Evolutionary conservation across 2,797 vertebrate genomes (phyloP), one percentile per base, ranked within the genome.

Genomic region (Centropyge bicolor): DNA sequence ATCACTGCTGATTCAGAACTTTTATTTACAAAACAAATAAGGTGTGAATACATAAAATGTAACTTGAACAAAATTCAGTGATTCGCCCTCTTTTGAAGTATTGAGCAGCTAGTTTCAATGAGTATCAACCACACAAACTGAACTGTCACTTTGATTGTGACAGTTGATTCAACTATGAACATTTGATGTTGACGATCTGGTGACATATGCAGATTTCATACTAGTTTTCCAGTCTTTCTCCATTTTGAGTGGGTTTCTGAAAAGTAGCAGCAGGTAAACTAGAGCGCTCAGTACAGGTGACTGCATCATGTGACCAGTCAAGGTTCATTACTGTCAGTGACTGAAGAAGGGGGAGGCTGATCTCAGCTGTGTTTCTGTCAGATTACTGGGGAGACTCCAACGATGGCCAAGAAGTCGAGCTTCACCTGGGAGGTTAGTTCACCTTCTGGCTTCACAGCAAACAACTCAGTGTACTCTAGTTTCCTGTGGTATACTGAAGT

Each of bases 321-420:
- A 31, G 27, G 27, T 31, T 31, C 27, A 31, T 31, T 31, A 31
- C 4, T 31, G 27, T 31, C 2, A 31, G 27, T 31, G 27, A 31
- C 27, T 31, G 14, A 56, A 17, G 4, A 56, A 20, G n/a, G 4
- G 36, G 17, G 13, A 20, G 16, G 31, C 19, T 76, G 61, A 56
- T 24, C 24, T 40, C 48, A n/a, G 11, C 16, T 77, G 11, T 81
- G 22, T 74, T 24, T 72, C 91, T 95, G 93, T 93, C 96, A 99
- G 98, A 99, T 96, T 98, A 97, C 94, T 98, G 97, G 97, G 98
- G 95, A 94, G 97, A 99, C 84, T 96, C 96, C 93, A 96, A 94
- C 93, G 94, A 96, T 90, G 95, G 93, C 91, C 95, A 95, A 90
- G 96, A 97, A 89, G 90, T 97, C 91, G 97, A 97, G 93, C 95